Conservation (phyloP, 1,140 invertebrate genomes). For the Elysia chlorotica region DNA sequence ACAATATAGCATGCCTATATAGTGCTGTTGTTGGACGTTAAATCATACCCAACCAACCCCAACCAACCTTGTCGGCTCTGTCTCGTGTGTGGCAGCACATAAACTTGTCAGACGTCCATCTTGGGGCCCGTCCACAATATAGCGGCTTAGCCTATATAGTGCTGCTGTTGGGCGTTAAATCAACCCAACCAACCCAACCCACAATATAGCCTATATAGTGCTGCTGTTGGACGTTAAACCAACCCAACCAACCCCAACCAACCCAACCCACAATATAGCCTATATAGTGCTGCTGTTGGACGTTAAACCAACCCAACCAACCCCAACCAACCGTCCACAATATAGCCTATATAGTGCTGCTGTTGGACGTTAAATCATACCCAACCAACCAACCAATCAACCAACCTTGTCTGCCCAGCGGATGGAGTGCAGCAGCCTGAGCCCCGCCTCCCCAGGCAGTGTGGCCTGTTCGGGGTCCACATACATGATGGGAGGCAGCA, state of each 20-base stretch:
- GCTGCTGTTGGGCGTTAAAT: too few species aligned
- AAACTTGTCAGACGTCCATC: too few species aligned
- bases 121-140: too few species aligned
- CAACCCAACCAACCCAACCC: too few species aligned
- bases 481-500: neutral
- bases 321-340: neutral
- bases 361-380: too few species aligned
- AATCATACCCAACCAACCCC: too few species aligned
- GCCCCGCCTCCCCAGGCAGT: neutral
- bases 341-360: neutral
- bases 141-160: too few species aligned
- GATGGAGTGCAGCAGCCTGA: neutral
- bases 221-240: neutral
- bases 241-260: neutral
- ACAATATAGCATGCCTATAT: too few species aligned
- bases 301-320: neutral
- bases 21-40: too few species aligned
- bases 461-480: neutral
- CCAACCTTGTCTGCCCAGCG: neutral
- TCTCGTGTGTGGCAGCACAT: too few species aligned
- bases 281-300: neutral
- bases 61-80: too few species aligned
- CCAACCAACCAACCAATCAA: neutral
- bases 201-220: too few species aligned
- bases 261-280: neutral